Evolutionary conservation across 2,888 invertebrate genomes (phyloP).

Genomic region (Polyploca ridens): DNA sequence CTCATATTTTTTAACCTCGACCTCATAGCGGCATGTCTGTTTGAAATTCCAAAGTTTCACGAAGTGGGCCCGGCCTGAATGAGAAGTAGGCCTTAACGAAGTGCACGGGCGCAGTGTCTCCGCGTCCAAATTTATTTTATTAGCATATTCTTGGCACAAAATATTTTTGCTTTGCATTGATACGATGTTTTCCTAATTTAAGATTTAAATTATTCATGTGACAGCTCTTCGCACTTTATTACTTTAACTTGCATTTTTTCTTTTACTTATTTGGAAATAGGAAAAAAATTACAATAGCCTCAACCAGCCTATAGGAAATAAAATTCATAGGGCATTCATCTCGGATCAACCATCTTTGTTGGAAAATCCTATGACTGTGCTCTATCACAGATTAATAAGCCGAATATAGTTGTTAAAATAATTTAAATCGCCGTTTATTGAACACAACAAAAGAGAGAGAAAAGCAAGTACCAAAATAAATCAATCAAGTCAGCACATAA

Average conservation of each 20-base stretch:
- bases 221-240: not conserved
- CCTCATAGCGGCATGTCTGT: not conserved
- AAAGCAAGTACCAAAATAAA: not conserved
- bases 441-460: not conserved
- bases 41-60: slow-evolving; percentile 46
- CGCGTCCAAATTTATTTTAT: not conserved
- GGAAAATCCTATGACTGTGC: too few species aligned
- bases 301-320: too few species aligned
- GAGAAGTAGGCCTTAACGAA: slow-evolving; percentile 39
- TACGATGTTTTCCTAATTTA: slow-evolving; percentile 8
- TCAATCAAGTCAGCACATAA: not conserved
- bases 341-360: too few species aligned
- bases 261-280: too few species aligned
- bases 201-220: not conserved
- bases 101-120: slow-evolving; percentile 14
- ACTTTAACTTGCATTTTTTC: not conserved
- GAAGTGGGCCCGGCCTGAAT: slow-evolving; percentile 35
- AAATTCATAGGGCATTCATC: too few species aligned
- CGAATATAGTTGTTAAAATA: too few species aligned
- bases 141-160: not conserved
- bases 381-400: too few species aligned
- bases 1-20: not conserved
- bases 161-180: slow-evolving; percentile 3
- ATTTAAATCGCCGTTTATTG: not conserved
- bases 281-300: too few species aligned